Evolutionary conservation across 2,797 vertebrate genomes (phyloP).

Genomic region (Crax fasciolata): DNA sequence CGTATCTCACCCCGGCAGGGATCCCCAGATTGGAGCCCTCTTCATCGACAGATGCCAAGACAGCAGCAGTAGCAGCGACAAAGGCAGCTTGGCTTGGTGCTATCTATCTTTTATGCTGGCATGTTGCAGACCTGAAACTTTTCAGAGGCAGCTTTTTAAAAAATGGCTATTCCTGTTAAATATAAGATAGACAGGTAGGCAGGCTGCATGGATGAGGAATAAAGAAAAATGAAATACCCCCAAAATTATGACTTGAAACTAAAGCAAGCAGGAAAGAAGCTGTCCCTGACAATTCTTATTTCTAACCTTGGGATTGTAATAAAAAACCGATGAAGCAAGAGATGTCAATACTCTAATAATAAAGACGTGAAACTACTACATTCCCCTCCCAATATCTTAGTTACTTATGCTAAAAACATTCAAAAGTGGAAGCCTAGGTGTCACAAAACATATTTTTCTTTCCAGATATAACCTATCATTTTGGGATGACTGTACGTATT

Average conservation of each 20-base stretch:
- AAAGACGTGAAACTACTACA: conserved; percentile 74
- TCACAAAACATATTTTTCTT: not conserved
- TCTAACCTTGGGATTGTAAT: conserved; percentile 89
- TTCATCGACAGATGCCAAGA: conserved; percentile 91
- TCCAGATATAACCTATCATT: conserved; percentile 3
- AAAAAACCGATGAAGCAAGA: conserved; percentile 93
- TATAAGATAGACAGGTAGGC: not conserved
- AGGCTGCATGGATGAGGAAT: conserved; percentile 1
- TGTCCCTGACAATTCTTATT: conserved; percentile 85
- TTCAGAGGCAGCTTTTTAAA: conserved; percentile 65
- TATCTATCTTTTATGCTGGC: conserved; percentile 84
- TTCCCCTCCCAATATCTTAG: not conserved
- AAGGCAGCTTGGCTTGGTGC: conserved; percentile 82
- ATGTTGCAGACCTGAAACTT: conserved; percentile 74
- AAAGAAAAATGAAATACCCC: conserved; percentile 79
- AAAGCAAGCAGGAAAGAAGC: conserved; percentile 86
- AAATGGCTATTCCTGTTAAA: not conserved
- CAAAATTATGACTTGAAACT: conserved; percentile 83
- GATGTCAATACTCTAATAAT: conserved; percentile 88
- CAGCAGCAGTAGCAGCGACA: conserved; percentile 59
- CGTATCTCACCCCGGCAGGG: conserved; percentile 87
- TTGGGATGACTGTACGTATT: not conserved
- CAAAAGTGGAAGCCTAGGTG: not conserved
- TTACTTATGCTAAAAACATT: not conserved
- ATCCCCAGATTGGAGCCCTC: conserved; percentile 65